Evolutionary conservation across 2,113 vertebrate species (phyloP).

Genomic region (Phrynosoma platyrhinos): DNA sequence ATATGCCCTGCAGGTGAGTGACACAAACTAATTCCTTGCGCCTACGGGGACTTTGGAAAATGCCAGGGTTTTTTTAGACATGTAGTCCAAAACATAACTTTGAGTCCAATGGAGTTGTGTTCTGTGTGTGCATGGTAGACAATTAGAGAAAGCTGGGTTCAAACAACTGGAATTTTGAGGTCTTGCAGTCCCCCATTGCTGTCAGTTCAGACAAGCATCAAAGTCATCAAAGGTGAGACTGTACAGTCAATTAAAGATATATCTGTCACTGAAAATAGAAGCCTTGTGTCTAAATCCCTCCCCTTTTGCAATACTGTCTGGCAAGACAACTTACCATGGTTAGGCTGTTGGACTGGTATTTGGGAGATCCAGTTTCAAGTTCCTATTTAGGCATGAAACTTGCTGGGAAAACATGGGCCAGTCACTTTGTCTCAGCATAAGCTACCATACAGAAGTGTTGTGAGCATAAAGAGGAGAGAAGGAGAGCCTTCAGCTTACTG

Average conservation of each 20-base stretch:
- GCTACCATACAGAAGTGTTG: no score
- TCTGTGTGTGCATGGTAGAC: neutral
- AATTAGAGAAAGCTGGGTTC: neutral
- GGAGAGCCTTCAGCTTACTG: neutral
- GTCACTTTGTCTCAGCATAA: neutral
- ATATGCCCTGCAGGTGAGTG: constrained; percentile 93
- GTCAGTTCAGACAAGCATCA: neutral
- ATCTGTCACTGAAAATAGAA: neutral
- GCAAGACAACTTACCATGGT: neutral
- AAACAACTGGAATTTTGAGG: neutral
- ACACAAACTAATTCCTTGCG: rapidly evolving
- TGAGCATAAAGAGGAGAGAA: neutral
- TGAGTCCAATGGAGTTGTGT: neutral
- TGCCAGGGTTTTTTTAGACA: neutral
- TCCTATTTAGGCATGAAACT: neutral
- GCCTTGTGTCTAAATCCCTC: neutral
- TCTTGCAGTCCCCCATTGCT: neutral
- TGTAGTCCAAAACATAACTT: no score
- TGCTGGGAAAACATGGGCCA: neutral
- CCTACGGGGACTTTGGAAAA: neutral
- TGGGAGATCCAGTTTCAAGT: neutral
- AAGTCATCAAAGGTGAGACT: neutral
- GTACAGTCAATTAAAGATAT: neutral
- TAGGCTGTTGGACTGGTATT: neutral
- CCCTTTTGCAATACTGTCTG: neutral